Evolutionary conservation across 2,797 vertebrate species (phyloP), one percentile per base, ranked within the genome.

Genomic region (Eulemur mongoz): DNA sequence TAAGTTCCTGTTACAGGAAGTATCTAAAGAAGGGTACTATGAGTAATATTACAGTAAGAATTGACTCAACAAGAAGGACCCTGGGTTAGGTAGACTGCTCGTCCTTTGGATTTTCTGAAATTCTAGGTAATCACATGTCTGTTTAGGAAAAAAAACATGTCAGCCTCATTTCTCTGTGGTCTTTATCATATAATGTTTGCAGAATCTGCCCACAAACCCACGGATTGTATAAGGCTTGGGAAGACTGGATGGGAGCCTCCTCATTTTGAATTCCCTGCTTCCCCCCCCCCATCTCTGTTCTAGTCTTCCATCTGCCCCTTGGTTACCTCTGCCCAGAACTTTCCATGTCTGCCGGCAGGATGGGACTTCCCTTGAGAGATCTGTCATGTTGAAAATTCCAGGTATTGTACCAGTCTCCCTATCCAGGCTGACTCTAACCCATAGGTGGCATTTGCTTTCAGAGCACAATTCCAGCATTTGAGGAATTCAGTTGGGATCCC

Each of bases 81-180:
- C 59, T 78, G 30, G 72, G 6, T 93, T 91, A 81, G 54, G 69
- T 10, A 73, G 48, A 48, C 25, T 30, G 75, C 40, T 83, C 35
- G 17, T 82, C 45, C 57, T 35, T 80, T 70, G 59, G 76, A 87
- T 6, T 63, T 61, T 86, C 93, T 63, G 69, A 82, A 96, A 89
- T 83, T 88, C 82, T 81, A 91, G 73, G 88, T 54, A 88, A 95
- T 96, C 54, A 65, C 73, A 61, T 45, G 69, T 91, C 81, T 96
- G 23, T 85, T 88, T 89, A 92, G 81, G 81, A 78, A 43, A 25
- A 69, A 67, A 90, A 43, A 20, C 50, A 38, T 30, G 32, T 18
- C 25, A 30, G 35, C 22, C 78, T 95, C 87, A 35, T 80, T 95
- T 30, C 23, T 67, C 57, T 23, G 30, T 45, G 61, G 67, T 73